Percentiles rank a stretch among this genome's conserved stretches.
These are phyloP conservation scores for Ramphastos sulfuratus DNA, from an alignment of 2,113 vertebrate genomes.

Conservation along the genomic window DNA sequence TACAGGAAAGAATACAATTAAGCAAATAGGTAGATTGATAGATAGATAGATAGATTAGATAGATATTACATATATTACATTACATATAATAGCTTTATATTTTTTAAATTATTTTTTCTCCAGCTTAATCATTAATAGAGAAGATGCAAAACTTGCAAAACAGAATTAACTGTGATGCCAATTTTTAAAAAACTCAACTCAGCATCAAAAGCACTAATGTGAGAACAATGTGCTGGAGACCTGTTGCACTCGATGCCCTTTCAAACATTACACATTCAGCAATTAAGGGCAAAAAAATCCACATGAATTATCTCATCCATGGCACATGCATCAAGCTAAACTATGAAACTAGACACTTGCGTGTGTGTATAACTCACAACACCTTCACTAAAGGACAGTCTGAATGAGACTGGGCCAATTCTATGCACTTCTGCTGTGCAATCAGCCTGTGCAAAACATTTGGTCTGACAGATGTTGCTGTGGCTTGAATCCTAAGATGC, in stretches of 20 bases:
- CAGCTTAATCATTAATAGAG: background rate
- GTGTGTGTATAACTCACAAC: background rate
- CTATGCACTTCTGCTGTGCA: background rate
- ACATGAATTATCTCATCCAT: background rate
- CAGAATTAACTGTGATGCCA: background rate
- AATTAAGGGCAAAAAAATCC: background rate
- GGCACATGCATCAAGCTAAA: background rate
- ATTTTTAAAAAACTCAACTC: background rate
- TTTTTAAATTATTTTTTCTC: background rate
- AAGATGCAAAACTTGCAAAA: background rate
- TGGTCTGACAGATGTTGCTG: background rate
- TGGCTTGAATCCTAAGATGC: background rate
- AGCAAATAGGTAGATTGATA: background rate
- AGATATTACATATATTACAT: too few relatives aligned
- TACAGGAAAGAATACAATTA: background rate
- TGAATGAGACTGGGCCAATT: background rate
- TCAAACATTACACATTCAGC: background rate
- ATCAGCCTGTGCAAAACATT: background rate
- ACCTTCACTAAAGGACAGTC: background rate
- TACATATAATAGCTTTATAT: background rate
- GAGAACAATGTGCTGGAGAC: background rate
- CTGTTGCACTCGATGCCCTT: background rate
- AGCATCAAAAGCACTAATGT: background rate
- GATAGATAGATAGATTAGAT: too few relatives aligned
- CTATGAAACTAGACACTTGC: rapidly evolving